phyloP scores from a whole-genome alignment of 2,888 invertebrate species.

The Xylota segnis region DNA sequence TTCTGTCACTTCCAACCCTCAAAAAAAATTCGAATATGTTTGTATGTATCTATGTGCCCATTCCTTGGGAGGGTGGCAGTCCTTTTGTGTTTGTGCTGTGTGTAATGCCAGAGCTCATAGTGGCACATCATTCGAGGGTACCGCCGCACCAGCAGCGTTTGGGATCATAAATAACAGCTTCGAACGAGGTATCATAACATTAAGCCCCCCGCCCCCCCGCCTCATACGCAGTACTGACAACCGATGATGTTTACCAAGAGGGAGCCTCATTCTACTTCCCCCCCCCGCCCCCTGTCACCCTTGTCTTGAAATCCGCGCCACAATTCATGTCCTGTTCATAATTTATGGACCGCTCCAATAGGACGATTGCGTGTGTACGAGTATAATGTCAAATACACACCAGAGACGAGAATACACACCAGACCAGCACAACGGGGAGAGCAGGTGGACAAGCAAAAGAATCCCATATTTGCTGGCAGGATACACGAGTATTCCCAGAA shows the following conservation, averaged over 20 bases:
- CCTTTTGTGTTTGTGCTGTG: background rate
- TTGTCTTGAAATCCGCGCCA: conserved; percentile 37
- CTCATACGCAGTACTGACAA: background rate
- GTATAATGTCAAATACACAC: conserved; percentile 16
- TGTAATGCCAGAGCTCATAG: no score
- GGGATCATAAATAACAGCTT: conserved; percentile 66
- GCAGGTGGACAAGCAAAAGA: conserved; percentile 50
- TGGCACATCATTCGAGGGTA: conserved; percentile 27
- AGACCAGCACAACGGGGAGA: no score
- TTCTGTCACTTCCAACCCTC: conserved; percentile 41
- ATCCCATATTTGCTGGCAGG: conserved; percentile 42
- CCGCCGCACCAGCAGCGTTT: conserved; percentile 5
- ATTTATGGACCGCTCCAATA: conserved; percentile 52
- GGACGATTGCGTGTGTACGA: conserved; percentile 55
- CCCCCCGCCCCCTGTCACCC: conserved; percentile 9
- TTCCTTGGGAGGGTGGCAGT: conserved; percentile 17
- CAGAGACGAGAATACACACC: background rate
- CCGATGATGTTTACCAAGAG: conserved; percentile 36
- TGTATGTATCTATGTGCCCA: no score
- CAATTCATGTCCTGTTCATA: conserved; percentile 69
- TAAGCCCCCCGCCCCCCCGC: conserved; percentile 7
- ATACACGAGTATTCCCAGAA: conserved; percentile 60
- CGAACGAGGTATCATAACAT: conserved; percentile 55
- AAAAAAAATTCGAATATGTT: conserved; percentile 9
- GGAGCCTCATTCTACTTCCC: conserved; percentile 5